A percentile compares a stretch with the other conserved stretches of the same genome.
Evolutionary conservation across 2,888 invertebrate species (phyloP).

Genomic region (Oscheius sp.): DNA sequence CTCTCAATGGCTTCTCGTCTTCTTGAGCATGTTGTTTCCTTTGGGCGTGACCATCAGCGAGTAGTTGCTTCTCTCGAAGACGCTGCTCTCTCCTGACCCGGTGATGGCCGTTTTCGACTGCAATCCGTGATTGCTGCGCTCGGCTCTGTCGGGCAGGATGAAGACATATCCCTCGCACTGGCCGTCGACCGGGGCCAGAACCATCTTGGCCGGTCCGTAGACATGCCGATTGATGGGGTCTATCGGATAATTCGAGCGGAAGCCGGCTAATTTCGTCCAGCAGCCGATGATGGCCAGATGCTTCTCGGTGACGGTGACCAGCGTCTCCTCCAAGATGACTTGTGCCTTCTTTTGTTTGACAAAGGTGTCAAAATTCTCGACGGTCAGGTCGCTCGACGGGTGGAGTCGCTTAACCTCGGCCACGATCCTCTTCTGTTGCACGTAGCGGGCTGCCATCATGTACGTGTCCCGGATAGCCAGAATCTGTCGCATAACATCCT

Average conservation of each 20-base stretch:
- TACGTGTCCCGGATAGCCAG: slow-evolving; percentile 1
- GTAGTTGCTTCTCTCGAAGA: slow-evolving; percentile 6
- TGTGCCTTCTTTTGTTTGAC: neutral
- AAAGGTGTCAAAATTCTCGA: neutral
- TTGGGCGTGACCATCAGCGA: neutral
- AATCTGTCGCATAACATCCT: neutral
- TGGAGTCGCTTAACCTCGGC: slow-evolving; percentile 8
- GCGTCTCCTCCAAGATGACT: neutral
- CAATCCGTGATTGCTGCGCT: neutral
- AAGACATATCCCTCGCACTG: slow-evolving; percentile 8
- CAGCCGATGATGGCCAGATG: slow-evolving; percentile 12
- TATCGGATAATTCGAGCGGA: neutral
- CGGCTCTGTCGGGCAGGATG: neutral
- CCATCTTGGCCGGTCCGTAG: slow-evolving; percentile 21
- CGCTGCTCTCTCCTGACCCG: neutral
- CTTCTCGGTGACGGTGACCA: neutral
- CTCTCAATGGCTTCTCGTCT: no score
- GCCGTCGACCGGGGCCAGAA: slow-evolving; percentile 14
- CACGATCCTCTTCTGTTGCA: slow-evolving; percentile 18
- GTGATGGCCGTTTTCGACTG: neutral
- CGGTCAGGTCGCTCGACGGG: neutral
- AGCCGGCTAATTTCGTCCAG: neutral
- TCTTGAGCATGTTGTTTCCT: no score
- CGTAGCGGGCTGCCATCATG: neutral
- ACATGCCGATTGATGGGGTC: slow-evolving; percentile 8